A percentile compares a stretch with the other conserved stretches of the same genome.
Conservation (phyloP, 2,888 invertebrate species). For the Globia sparganii region DNA sequence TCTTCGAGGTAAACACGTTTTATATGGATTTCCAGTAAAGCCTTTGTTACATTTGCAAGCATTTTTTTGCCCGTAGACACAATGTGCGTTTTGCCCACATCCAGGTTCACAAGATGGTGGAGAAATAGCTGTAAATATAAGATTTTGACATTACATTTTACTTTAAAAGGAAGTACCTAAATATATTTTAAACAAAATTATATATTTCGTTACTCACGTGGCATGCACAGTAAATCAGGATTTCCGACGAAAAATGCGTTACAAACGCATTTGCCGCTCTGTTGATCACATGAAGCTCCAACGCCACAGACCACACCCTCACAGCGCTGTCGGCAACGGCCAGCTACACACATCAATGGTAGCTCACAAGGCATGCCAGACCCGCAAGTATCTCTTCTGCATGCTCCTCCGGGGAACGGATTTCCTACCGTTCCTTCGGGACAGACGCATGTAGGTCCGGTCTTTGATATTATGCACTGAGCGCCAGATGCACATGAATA, state of each 20-base stretch:
- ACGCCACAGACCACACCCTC: slow-evolving; percentile 96
- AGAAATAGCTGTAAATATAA: slow-evolving; percentile 91
- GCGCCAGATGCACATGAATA: slow-evolving; percentile 95
- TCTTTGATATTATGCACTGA: slow-evolving; percentile 95
- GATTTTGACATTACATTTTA: slow-evolving; percentile 34
- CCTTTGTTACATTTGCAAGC: slow-evolving; percentile 96
- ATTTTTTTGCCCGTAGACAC: slow-evolving; percentile 94
- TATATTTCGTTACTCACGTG: slow-evolving; percentile 91
- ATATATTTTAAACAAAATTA: slow-evolving; percentile 1
- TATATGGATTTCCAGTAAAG: slow-evolving; percentile 96
- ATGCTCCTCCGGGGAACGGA: slow-evolving; percentile 97
- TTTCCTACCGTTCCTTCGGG: slow-evolving; percentile 96
- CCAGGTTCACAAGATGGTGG: slow-evolving; percentile 94
- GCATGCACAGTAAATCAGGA: slow-evolving; percentile 97
- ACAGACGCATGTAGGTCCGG: slow-evolving; percentile 97
- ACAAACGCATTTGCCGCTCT: slow-evolving; percentile 95
- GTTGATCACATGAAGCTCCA: slow-evolving; percentile 95
- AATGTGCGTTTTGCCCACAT: slow-evolving; percentile 96
- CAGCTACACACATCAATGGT: slow-evolving; percentile 95
- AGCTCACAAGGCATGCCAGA: slow-evolving; percentile 94
- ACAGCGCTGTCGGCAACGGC: slow-evolving; percentile 96
- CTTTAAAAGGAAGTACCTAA: neutral
- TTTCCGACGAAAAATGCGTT: slow-evolving; percentile 97
- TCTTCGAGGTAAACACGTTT: slow-evolving; percentile 93
- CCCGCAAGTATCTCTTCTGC: slow-evolving; percentile 95